Percentiles rank a stretch among this genome's conserved stretches.
Evolutionary conservation across 1,140 invertebrate genomes (phyloP).

Genomic region (Pseudomyrmex dendroicus): DNA sequence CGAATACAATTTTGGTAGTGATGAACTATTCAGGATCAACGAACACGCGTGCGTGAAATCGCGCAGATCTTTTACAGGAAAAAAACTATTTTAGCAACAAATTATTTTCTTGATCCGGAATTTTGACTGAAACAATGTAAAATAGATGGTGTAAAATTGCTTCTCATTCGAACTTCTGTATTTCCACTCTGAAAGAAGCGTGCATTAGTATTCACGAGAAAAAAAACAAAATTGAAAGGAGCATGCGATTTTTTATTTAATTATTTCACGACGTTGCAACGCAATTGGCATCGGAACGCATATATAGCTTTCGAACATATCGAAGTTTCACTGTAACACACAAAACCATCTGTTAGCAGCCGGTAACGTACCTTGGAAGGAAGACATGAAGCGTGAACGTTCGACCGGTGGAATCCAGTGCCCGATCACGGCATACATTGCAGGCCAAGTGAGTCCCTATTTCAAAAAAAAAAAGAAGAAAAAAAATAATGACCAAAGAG

Average conservation of each 20-base stretch:
- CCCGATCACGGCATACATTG: slow-evolving; percentile 94
- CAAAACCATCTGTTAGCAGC: slow-evolving; percentile 75
- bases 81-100: slow-evolving; percentile 51
- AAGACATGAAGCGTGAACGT: slow-evolving; percentile 91
- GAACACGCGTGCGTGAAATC: slow-evolving; percentile 65
- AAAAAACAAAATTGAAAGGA: slow-evolving; percentile 50
- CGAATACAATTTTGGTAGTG: slow-evolving; percentile 81
- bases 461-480: background rate
- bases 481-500: background rate
- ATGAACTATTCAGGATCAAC: slow-evolving; percentile 80
- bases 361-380: slow-evolving; percentile 88
- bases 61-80: slow-evolving; percentile 44
- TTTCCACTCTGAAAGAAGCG: slow-evolving; percentile 80
- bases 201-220: slow-evolving; percentile 72
- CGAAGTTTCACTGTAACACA: slow-evolving; percentile 85
- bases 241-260: background rate
- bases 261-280: slow-evolving; percentile 20
- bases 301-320: slow-evolving; percentile 70
- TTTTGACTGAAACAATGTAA: slow-evolving; percentile 76
- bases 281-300: slow-evolving; percentile 21
- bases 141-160: slow-evolving; percentile 41
- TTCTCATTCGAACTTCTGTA: slow-evolving; percentile 70
- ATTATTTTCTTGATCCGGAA: slow-evolving; percentile 64
- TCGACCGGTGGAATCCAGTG: slow-evolving; percentile 93
- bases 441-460: slow-evolving; percentile 93